Percentiles rank a stretch among this genome's conserved stretches.
Evolutionary conservation across 2,113 vertebrate species (phyloP).

Genomic region (Colinus virginianus): DNA sequence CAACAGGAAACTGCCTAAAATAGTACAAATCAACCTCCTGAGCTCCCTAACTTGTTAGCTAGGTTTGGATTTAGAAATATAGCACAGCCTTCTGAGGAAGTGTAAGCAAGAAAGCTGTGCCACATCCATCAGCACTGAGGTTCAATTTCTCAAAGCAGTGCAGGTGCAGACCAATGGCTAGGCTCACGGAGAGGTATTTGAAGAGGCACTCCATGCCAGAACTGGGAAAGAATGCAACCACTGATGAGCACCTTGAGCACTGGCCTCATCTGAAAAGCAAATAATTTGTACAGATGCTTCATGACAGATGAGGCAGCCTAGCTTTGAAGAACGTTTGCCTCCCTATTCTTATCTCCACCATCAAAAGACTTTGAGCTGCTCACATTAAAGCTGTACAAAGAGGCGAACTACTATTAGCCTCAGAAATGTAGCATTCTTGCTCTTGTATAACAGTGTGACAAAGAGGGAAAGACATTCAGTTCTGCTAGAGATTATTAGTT

Average conservation of each 20-base stretch:
- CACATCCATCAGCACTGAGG: background rate
- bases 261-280: background rate
- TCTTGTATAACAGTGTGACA: background rate
- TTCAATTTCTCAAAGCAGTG: background rate
- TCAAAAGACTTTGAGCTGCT: background rate
- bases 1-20: background rate
- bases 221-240: background rate
- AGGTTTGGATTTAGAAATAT: background rate
- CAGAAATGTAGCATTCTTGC: background rate
- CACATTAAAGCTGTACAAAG: background rate
- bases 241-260: fast-evolving
- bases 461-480: background rate
- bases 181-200: background rate
- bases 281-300: background rate
- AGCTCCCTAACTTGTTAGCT: background rate
- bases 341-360: background rate
- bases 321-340: background rate
- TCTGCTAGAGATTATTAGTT: background rate
- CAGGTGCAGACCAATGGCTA: background rate
- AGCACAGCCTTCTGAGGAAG: background rate
- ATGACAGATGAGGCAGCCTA: background rate
- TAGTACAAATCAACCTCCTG: background rate
- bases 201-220: background rate
- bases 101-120: background rate
- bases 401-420: background rate